Evolutionary conservation across 2,113 vertebrate genomes (phyloP).

Genomic region (Galeopterus variegatus): DNA sequence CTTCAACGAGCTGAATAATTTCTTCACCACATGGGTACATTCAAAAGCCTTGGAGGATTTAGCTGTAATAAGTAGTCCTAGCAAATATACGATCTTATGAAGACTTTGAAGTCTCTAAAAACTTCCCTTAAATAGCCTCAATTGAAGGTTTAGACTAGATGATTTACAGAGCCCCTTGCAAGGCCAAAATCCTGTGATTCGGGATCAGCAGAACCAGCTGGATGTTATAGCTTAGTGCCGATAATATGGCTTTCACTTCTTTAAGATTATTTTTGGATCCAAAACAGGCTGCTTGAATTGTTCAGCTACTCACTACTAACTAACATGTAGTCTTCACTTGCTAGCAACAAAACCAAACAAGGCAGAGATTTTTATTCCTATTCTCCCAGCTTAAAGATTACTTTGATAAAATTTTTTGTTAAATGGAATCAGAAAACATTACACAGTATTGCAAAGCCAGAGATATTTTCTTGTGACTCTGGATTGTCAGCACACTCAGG

Average conservation of each 20-base stretch:
- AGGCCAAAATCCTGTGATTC: slow-evolving; percentile 70
- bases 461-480: slow-evolving; percentile 11
- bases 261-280: slow-evolving; percentile 54
- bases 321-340: background rate
- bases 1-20: slow-evolving; percentile 80
- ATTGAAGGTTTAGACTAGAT: slow-evolving; percentile 64
- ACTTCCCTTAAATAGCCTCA: slow-evolving; percentile 75
- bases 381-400: background rate
- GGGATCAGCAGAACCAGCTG: slow-evolving; percentile 67
- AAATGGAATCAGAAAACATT: background rate
- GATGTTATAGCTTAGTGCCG: slow-evolving; percentile 15
- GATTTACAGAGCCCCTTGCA: slow-evolving; percentile 70
- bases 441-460: background rate
- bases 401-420: slow-evolving; percentile 29
- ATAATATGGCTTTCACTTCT: slow-evolving; percentile 59
- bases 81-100: slow-evolving; percentile 70
- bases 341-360: slow-evolving; percentile 36
- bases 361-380: background rate
- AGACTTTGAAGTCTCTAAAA: slow-evolving; percentile 83
- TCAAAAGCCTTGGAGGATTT: slow-evolving; percentile 80
- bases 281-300: background rate
- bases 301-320: slow-evolving; percentile 22
- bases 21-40: slow-evolving; percentile 70
- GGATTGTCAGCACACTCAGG: background rate
- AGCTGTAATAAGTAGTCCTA: slow-evolving; percentile 73